These are phyloP conservation scores for Lithodes maja DNA, from an alignment of 2,888 invertebrate genomes.

Conservation along the genomic window DNA sequence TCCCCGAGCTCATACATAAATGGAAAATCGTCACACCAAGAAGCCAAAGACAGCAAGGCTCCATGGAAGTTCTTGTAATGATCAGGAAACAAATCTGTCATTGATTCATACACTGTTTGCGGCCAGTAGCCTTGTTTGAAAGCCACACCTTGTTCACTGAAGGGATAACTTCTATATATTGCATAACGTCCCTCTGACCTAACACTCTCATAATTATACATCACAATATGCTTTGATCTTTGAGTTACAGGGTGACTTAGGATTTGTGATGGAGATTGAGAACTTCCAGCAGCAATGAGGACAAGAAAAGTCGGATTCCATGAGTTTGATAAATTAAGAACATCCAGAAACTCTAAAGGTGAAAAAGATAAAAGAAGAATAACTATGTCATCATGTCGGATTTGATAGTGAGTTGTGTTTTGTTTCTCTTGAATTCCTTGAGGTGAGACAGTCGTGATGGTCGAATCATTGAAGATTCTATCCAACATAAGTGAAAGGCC, in stretches of 20 bases:
- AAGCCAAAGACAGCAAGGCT: conserved; percentile 39
- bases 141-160: not conserved
- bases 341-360: conserved; percentile 1
- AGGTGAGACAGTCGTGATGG: not conserved
- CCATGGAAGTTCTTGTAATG: conserved; percentile 39
- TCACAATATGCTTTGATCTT: conserved; percentile 20
- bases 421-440: not conserved
- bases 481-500: not conserved
- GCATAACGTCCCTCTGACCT: not conserved
- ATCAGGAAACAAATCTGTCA: conserved; percentile 42
- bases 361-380: conserved; percentile 28
- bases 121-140: conserved; percentile 25
- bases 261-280: not conserved
- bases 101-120: not conserved
- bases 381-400: not conserved
- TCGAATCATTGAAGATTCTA: not conserved
- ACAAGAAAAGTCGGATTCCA: conserved; percentile 43
- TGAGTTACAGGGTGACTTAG: conserved; percentile 28
- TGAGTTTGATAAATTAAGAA: not conserved
- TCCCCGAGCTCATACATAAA: conserved; percentile 36
- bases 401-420: conserved; percentile 24
- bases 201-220: not conserved
- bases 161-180: conserved; percentile 43
- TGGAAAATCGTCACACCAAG: conserved; percentile 61
- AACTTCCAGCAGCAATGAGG: conserved; percentile 9